Evolutionary conservation across 2,888 invertebrate species (phyloP), one percentile per base, ranked within the genome.

Genomic region (Euphydryas editha): DNA sequence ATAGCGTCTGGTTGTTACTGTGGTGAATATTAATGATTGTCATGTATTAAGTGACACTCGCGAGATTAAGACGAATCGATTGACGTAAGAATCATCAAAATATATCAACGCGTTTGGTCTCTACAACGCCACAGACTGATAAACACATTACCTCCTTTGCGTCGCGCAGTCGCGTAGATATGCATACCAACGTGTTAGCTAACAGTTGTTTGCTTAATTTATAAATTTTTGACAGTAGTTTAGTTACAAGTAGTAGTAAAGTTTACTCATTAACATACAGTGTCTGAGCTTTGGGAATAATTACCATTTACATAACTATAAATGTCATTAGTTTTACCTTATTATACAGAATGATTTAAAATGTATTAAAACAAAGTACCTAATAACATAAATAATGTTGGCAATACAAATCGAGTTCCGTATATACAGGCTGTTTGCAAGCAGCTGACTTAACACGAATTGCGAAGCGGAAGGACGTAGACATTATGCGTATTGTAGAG

Each of bases 381-480:
- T 30, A 30, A 5, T 30, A n/a, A 7, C 8, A 51, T 51, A 24
- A 51, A 51, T 24, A 15, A 11, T n/a, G n/a, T 24, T 51, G 24
- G 21, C n/a, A 24, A 51, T 51, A 21, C 15, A 24, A 21, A 24
- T 24, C 13, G 13, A 47, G 49, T 21, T 15, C 15, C 24, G 30
- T 54, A 17, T 8, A 36, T 54, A 36, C 54, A n/a, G 54, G 17
- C 54, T 36, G 36, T 36, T 54, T n/a, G 54, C 51, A 30, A 54
- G 54, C 54, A 54, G 54, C 54, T 54, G 54, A 54, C 30, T 51
- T 51, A 49, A 51, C 47, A 47, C 54, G 36, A n/a, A 24, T 21
- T 49, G 15, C 51, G 17, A 30, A 30, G 51, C 58, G 63, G 63
- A 58, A 58, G 49, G 44, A 58, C 51, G 58, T 18, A 59, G 42